Evolutionary conservation across 2,113 vertebrate species (phyloP), one percentile per base, ranked within the genome.

Genomic region (Pardalotus punctatus): DNA sequence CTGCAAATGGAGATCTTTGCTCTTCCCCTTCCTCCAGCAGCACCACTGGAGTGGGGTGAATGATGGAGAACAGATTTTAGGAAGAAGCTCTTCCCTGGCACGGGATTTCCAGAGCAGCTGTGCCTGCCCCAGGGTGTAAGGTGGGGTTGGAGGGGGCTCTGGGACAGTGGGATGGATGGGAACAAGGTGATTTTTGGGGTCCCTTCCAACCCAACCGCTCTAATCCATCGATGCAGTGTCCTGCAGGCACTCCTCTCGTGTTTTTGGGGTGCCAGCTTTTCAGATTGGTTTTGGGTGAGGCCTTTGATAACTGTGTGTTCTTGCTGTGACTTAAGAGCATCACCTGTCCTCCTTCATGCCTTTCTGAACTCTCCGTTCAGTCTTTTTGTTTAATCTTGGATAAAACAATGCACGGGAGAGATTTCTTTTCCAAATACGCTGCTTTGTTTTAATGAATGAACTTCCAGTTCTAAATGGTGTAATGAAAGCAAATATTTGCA

Each of bases 111-210:
- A 60, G 45, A 45, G 72, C 0, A 33, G 45, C 72, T 61, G 22
- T 69, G 72, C 54, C 62, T 78, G 64, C 12, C 19, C 54, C n/a
- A n/a, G n/a, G n/a, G n/a, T n/a, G n/a, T n/a, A n/a, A n/a, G n/a
- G n/a, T n/a, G n/a, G n/a, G 62, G 29, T 0, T 76, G 17, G 29
- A 53, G 0, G 0, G 9, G 20, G 20, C 24, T 54, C 3, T 67
- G 45, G 24, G 2, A 0, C 1, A 10, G 25, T 40, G 62, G 21
- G 47, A 15, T 14, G 36, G 18, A 6, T 43, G 58, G 33, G 36
- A 51, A 19, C 2, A 10, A 17, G 50, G 24, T 24, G 14, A 51
- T 21, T 57, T 72, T 43, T 28, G 33, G 10, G 19, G 38, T 38
- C 23, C 4, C 11, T 74, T 66, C 51, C 69, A 66, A 60, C 15